Evolutionary conservation across 2,113 vertebrate genomes (phyloP).

Genomic region (Phylloscopus trochiloides): DNA sequence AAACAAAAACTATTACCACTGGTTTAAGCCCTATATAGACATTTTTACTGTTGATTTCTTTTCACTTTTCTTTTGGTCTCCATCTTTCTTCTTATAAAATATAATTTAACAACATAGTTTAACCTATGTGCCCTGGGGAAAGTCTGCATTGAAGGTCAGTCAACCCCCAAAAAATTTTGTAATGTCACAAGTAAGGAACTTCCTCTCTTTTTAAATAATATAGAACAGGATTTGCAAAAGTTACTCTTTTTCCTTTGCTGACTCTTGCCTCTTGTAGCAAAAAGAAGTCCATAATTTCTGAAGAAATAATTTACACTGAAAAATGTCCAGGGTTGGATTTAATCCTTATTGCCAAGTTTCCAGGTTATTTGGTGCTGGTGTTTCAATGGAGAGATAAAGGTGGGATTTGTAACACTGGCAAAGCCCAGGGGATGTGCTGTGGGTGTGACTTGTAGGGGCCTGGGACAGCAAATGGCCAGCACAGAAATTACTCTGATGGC

Average conservation of each 20-base stretch:
- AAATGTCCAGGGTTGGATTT: neutral
- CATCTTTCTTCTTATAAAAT: neutral
- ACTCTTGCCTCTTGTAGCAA: neutral
- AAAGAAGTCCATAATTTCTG: constrained; percentile 10
- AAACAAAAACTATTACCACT: neutral
- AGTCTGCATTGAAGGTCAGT: neutral
- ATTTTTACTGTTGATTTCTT: neutral
- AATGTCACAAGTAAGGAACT: neutral
- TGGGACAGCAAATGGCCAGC: neutral
- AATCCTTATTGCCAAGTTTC: neutral
- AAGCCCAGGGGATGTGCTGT: neutral
- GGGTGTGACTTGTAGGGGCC: neutral
- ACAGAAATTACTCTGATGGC: neutral
- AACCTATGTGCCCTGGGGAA: neutral
- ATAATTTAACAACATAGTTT: neutral
- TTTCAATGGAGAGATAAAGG: neutral
- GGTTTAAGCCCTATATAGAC: neutral
- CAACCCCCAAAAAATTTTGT: neutral
- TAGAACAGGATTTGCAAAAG: constrained; percentile 5
- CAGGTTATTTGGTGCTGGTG: neutral
- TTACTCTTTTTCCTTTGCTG: neutral
- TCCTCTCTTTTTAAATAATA: constrained; percentile 56
- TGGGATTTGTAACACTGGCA: neutral
- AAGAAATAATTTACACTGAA: neutral
- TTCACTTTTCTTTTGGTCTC: neutral